Conservation (phyloP, 1,140 invertebrate genomes). For the Trichomalopsis sarcophagae region DNA sequence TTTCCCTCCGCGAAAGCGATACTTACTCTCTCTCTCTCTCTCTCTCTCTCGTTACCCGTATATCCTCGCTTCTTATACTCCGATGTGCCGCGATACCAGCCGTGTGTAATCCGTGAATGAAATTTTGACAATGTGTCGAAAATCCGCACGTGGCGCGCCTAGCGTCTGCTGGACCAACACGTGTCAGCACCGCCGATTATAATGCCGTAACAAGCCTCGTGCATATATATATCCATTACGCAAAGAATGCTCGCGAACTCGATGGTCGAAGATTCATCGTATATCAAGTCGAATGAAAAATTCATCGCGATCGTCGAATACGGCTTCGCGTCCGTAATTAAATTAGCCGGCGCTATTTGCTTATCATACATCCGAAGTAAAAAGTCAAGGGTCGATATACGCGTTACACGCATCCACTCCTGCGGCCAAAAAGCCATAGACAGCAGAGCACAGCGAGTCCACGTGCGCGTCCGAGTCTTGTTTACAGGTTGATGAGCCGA, state of each 20-base stretch:
- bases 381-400: slow-evolving; percentile 9
- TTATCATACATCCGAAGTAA: background rate
- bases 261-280: background rate
- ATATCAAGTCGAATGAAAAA: background rate
- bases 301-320: background rate
- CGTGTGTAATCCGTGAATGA: too few species aligned
- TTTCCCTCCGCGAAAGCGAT: background rate
- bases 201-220: background rate
- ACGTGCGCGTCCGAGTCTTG: background rate
- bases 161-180: slow-evolving; percentile 62
- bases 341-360: background rate
- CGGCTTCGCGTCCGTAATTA: background rate
- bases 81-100: too few species aligned
- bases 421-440: background rate
- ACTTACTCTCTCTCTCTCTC: background rate
- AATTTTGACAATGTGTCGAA: too few species aligned
- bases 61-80: too few species aligned
- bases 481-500: slow-evolving; percentile 1
- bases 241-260: background rate
- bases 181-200: slow-evolving; percentile 58
- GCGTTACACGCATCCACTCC: too few species aligned
- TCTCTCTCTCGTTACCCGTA: background rate
- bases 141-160: background rate
- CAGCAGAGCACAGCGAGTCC: background rate
- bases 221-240: too few species aligned